Percentiles rank a stretch among this genome's conserved stretches.
Conservation (phyloP, 2,113 vertebrate species). For the Phylloscopus trochilus region DNA sequence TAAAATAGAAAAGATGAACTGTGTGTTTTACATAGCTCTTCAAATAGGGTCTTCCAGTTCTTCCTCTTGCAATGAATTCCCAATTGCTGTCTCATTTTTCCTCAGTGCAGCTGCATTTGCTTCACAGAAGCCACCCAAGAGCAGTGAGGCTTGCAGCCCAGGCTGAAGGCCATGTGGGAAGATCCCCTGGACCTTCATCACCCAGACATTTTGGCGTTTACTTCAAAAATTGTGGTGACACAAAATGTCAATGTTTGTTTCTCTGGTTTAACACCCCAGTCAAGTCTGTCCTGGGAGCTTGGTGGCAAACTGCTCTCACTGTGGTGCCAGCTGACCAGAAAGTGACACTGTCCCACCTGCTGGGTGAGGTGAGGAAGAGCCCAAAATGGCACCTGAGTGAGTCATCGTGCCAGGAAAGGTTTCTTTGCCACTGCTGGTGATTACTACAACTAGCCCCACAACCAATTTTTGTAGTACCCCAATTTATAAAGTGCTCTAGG, state of each 20-base stretch:
- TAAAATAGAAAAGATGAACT: not conserved
- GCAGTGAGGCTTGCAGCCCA: not conserved
- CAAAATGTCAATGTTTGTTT: accelerated
- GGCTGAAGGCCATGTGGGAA: not conserved
- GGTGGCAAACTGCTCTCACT: not conserved
- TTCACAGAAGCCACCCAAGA: not conserved
- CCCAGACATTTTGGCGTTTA: not conserved
- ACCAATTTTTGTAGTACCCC: not conserved
- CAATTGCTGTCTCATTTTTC: not conserved
- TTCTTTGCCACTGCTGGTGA: not conserved
- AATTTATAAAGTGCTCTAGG: not conserved
- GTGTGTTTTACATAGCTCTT: not conserved
- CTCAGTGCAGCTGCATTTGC: not conserved
- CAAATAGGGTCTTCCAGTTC: not conserved
- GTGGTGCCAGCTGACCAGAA: not conserved
- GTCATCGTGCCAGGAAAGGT: not conserved
- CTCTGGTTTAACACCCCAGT: not conserved
- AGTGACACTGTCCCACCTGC: not conserved
- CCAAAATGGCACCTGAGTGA: not conserved
- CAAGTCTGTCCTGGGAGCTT: not conserved
- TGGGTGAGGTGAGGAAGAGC: not conserved
- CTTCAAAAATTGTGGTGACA: not conserved
- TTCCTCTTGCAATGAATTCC: not conserved
- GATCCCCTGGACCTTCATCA: not conserved
- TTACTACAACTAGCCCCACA: accelerated